A percentile compares a stretch with the other conserved stretches of the same genome.
phyloP scores from a whole-genome alignment of 2,113 vertebrate species.

The Dromiciops gliroides region DNA sequence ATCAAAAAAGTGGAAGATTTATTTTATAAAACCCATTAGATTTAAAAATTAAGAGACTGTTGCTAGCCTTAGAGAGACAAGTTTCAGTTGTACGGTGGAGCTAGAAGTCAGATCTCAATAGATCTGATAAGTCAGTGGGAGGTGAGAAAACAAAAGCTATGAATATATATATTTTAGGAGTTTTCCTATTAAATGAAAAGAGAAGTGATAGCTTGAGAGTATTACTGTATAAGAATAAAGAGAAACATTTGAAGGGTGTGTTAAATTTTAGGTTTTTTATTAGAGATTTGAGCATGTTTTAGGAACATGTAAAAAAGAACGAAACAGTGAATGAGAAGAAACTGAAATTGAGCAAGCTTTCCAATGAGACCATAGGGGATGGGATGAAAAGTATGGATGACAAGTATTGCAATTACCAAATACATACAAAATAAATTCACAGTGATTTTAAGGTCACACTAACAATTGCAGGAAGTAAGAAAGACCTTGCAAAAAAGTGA shows the following conservation, averaged over 20 bases:
- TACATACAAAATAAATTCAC: background rate
- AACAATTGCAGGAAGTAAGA: background rate
- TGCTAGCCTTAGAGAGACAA: background rate
- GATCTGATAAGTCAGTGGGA: background rate
- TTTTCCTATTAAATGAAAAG: background rate
- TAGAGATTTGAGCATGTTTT: background rate
- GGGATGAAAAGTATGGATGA: background rate
- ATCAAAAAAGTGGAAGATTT: background rate
- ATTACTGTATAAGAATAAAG: background rate
- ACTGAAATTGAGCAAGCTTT: background rate
- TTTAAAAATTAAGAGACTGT: background rate
- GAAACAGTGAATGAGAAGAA: background rate
- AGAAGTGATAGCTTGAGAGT: background rate
- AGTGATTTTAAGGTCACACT: background rate
- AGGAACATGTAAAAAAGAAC: background rate
- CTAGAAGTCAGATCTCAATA: background rate
- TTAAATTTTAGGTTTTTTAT: background rate
- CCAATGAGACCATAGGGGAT: background rate
- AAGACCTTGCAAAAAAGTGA: background rate
- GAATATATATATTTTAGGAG: background rate
- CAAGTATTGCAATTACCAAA: background rate
- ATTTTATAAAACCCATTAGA: background rate
- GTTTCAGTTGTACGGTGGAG: background rate
- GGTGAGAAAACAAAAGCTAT: background rate
- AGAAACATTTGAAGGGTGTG: background rate